Conservation (phyloP, 2,113 vertebrate species). For the Pygoscelis antarcticus region DNA sequence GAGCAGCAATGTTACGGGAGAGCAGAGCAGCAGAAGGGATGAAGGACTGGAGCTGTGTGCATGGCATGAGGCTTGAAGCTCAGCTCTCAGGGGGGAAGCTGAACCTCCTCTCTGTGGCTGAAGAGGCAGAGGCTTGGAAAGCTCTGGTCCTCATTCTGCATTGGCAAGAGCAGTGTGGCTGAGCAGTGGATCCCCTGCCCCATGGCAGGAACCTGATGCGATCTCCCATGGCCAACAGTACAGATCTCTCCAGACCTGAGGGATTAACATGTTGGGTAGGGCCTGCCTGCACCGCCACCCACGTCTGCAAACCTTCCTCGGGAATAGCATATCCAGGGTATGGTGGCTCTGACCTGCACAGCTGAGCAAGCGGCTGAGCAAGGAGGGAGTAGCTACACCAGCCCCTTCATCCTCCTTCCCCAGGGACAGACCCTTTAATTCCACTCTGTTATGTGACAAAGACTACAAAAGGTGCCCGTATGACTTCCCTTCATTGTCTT, state of each 20-base stretch:
- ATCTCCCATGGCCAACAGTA: not conserved
- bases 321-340: not conserved
- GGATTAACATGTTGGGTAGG: not conserved
- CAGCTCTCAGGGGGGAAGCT: fast-evolving
- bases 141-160: fast-evolving
- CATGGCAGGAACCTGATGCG: not conserved
- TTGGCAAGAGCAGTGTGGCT: not conserved
- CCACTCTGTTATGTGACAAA: not conserved
- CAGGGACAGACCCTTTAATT: not conserved
- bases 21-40: not conserved
- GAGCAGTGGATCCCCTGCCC: not conserved
- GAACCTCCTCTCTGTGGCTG: not conserved
- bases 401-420: not conserved
- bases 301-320: fast-evolving
- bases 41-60: not conserved
- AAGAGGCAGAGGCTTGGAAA: not conserved
- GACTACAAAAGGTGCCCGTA: not conserved
- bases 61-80: not conserved
- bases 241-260: not conserved
- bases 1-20: fast-evolving
- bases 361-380: not conserved
- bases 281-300: not conserved
- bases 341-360: not conserved
- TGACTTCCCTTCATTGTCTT: not conserved
- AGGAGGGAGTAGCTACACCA: not conserved